Conservation (phyloP, 2,888 invertebrate species). For the Xestia rhomboidea region DNA sequence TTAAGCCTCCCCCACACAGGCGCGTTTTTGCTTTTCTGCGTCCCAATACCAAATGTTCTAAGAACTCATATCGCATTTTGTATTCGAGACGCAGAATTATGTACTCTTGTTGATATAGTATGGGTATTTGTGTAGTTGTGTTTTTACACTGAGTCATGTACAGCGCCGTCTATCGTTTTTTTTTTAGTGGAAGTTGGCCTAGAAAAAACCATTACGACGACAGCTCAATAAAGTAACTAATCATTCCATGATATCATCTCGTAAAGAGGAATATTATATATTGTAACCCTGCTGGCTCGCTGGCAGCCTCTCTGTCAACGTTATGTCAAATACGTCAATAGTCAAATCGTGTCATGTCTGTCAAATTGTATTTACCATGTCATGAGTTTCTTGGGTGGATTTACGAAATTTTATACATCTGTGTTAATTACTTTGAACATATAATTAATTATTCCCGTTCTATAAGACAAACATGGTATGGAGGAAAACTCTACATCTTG, state of each 20-base stretch:
- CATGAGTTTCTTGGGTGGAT: constrained; percentile 65
- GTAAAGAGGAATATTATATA: not conserved
- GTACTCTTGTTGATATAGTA: no score
- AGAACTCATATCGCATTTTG: no score
- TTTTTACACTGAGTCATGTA: no score
- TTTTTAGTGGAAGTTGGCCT: no score
- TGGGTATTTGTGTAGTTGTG: no score
- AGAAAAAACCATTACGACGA: no score
- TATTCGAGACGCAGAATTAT: no score
- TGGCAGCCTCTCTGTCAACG: not conserved
- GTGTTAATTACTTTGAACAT: constrained; percentile 47
- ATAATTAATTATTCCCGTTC: constrained; percentile 51
- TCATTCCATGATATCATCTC: not conserved
- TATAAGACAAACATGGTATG: constrained; percentile 86
- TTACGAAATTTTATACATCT: constrained; percentile 58
- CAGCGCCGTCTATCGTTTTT: no score
- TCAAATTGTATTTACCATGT: constrained; percentile 67
- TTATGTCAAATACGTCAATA: constrained; percentile 39
- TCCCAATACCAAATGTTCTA: no score
- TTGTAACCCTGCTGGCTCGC: not conserved
- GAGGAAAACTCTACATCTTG: constrained; percentile 83
- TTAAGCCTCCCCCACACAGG: no score
- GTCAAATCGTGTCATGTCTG: constrained; percentile 54
- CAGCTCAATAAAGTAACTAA: not conserved
- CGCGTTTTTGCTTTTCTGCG: no score